Conservation (phyloP, 2,888 invertebrate genomes). For the Drosophila bunnanda region DNA sequence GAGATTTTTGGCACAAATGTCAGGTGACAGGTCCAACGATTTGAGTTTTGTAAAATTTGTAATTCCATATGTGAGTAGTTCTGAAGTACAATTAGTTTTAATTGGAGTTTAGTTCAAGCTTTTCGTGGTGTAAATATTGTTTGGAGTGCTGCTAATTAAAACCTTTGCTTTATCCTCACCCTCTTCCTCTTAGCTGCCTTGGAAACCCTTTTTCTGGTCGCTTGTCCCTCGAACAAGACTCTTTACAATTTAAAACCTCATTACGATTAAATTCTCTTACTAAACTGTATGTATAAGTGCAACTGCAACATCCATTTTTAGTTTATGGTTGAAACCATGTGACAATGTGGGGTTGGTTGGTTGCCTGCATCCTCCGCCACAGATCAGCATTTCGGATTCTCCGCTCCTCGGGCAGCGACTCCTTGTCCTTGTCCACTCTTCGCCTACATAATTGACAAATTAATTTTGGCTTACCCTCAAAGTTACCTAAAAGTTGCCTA, state of each 20-base stretch:
- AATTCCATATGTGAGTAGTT: constrained; percentile 43
- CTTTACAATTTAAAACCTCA: constrained; percentile 42
- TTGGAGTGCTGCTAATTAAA: constrained; percentile 38
- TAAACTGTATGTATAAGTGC: constrained; percentile 24
- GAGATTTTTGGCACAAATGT: constrained; percentile 61
- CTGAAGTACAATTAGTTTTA: constrained; percentile 24
- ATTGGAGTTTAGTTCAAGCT: constrained; percentile 9
- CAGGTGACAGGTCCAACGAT: constrained; percentile 41
- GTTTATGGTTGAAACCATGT: constrained; percentile 69
- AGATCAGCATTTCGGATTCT: constrained; percentile 57
- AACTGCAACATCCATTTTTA: constrained; percentile 63
- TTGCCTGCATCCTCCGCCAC: constrained; percentile 33
- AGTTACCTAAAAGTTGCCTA: constrained; percentile 64
- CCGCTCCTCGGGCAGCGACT: constrained; percentile 11
- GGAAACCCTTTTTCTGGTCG: constrained; percentile 57
- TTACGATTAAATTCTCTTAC: constrained; percentile 41
- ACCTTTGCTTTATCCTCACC: constrained; percentile 25
- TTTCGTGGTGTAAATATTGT: constrained; percentile 22
- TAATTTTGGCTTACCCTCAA: constrained; percentile 79
- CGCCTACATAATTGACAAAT: constrained; percentile 71
- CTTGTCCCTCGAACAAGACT: constrained; percentile 29
- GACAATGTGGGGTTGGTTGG: constrained; percentile 49
- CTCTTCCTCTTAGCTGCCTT: constrained; percentile 55
- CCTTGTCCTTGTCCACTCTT: constrained; percentile 6
- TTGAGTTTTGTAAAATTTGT: constrained; percentile 23